Percentiles rank a stretch among this genome's conserved stretches.
These are phyloP conservation scores for Coelinius sp. DNA, from an alignment of 2,888 invertebrate species.

Conservation along the genomic window DNA sequence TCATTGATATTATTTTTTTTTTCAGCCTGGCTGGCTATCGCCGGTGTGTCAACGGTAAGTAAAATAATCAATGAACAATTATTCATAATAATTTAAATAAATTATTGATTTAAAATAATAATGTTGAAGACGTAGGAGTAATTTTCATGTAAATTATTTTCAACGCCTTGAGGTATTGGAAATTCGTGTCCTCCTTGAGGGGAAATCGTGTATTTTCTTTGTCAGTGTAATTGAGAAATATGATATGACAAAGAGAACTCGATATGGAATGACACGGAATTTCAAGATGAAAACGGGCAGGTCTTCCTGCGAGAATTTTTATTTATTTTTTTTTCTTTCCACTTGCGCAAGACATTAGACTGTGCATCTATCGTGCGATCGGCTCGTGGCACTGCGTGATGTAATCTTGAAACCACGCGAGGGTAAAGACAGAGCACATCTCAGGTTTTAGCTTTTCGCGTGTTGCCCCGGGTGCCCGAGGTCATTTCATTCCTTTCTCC, in stretches of 20 bases:
- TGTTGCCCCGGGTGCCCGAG: constrained; percentile 11
- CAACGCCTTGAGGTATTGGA: neutral
- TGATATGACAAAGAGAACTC: constrained; percentile 23
- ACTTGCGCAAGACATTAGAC: constrained; percentile 31
- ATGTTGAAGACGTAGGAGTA: neutral
- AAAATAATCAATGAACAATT: neutral
- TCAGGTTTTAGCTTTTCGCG: constrained; percentile 18
- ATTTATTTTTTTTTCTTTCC: constrained; percentile 18
- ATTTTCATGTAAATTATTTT: constrained; percentile 9
- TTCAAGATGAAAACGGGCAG: constrained; percentile 29
- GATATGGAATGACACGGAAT: constrained; percentile 39
- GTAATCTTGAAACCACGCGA: constrained; percentile 46
- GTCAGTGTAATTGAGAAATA: constrained; percentile 9
- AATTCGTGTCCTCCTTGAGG: constrained; percentile 3
- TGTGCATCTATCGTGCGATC: constrained; percentile 42
- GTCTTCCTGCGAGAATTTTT: constrained; percentile 20
- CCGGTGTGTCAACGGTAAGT: constrained; percentile 63
- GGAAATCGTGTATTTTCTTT: neutral
- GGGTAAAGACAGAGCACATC: constrained; percentile 16
- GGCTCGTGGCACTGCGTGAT: constrained; percentile 40
- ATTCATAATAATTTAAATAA: constrained; percentile 7
- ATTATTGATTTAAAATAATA: neutral
- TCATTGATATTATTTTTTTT: too few species aligned
- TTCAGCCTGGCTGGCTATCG: constrained; percentile 65
- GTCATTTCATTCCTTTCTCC: constrained; percentile 14